Base-by-base conservation (phyloP, 1,140 invertebrate species). In the Brachionus koreanus region DNA sequence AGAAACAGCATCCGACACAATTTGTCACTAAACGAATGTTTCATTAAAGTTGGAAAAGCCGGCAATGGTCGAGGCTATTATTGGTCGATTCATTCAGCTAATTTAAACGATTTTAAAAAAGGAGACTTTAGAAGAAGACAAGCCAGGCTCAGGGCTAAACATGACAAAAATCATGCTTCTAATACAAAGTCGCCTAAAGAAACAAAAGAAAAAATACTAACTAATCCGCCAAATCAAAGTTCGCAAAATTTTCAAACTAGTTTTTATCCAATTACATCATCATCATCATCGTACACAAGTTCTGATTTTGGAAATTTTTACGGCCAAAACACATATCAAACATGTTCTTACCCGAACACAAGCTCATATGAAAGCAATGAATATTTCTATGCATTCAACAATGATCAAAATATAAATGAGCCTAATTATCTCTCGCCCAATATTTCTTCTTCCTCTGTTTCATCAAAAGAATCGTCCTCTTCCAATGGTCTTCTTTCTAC, bases 51-150 rank as follows among this genome's bases (percentile, higher is more conserved):
- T 0, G 95, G 95, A 0, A 83, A 86, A 19, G 84, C 86, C 3
- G 94, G 95, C 0, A 98, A 97, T 87, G 96, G 96, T 0, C 98
- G 98, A 87, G 95, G 90, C 0, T 95, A 98, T 86, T 98, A 95
- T 85, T 98, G 96, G 96, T 93, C 95, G 1, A 96, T 98, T 61
- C 96, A 98, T 88, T 95, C 95, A 0, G 95, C 96, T 0, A 98
- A 98, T 87, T 88, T 97, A 1, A 95, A 97, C n/a, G 87, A 98
- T 86, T 98, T 98, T 87, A 90, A 93, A 7, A 94, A 94, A 83
- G 96, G 95, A 0, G 96, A 98, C 85, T 98, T 98, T 87, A 90
- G 96, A 52, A 90, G 96, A 42, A 92, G 96, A 19, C 96, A 97
- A 81, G 96, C 96, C 0, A 95, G 98, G 85, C 89, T 95, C 5